Evolutionary conservation across 2,888 invertebrate species (phyloP).

Genomic region (Protodeltote pygarga): DNA sequence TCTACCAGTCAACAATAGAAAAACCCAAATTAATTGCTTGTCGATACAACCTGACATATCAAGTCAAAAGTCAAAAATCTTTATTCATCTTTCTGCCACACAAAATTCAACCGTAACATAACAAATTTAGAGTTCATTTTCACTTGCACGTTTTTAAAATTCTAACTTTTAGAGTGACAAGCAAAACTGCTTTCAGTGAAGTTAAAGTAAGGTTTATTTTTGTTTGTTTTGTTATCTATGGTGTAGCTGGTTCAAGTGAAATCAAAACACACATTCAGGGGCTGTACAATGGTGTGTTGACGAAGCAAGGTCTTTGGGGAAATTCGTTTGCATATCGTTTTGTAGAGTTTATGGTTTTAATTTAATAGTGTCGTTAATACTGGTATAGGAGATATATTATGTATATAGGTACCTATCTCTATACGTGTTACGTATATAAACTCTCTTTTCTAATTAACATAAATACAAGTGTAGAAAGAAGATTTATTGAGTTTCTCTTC

Average conservation of each 20-base stretch:
- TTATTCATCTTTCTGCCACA: constrained; percentile 36
- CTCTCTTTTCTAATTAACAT: too few relatives aligned
- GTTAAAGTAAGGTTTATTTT: constrained; percentile 25
- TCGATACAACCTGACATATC: constrained; percentile 56
- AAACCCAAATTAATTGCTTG: constrained; percentile 60
- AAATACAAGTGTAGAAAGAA: too few relatives aligned
- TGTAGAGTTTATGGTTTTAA: constrained; percentile 37
- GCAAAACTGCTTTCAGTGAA: too few relatives aligned
- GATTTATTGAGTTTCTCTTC: too few relatives aligned
- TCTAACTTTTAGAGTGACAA: too few relatives aligned
- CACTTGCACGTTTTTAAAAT: too few relatives aligned
- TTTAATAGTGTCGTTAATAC: constrained; percentile 40
- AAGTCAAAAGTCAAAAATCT: constrained; percentile 53
- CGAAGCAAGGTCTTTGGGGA: constrained; percentile 43
- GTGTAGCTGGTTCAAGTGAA: constrained; percentile 43
- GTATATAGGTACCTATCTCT: too few relatives aligned
- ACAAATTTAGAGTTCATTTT: constrained; percentile 12
- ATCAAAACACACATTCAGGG: constrained; percentile 50
- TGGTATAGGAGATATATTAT: too few relatives aligned
- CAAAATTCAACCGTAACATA: constrained; percentile 6
- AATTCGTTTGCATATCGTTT: constrained; percentile 44
- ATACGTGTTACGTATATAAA: too few relatives aligned
- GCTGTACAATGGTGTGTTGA: constrained; percentile 47
- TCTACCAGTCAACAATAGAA: constrained; percentile 35
- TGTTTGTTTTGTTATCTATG: background rate